Evolutionary conservation across 1,140 invertebrate genomes (phyloP).

Genomic region (Heliothis subflexa): DNA sequence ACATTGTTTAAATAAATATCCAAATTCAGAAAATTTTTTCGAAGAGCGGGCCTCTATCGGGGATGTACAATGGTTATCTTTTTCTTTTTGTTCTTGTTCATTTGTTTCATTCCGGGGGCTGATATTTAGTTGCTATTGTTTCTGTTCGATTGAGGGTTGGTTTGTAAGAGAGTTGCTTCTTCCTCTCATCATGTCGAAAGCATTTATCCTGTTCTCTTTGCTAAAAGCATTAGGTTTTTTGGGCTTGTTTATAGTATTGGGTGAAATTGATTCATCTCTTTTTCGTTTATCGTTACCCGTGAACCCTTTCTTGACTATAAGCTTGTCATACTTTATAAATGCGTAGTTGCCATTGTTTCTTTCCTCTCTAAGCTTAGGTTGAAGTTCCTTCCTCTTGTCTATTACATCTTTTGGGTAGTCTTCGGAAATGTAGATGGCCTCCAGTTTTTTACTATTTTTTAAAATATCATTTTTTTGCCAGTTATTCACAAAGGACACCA

Average conservation of each 20-base stretch:
- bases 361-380: conserved; percentile 53
- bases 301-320: conserved; percentile 54
- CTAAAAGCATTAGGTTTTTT: conserved; percentile 49
- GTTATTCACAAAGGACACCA: conserved; percentile 49
- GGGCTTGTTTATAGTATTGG: conserved; percentile 47
- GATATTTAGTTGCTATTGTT: conserved; percentile 52
- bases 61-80: no score
- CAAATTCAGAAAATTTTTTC: no score
- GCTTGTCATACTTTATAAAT: conserved; percentile 58
- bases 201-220: conserved; percentile 52
- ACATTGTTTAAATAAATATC: no score
- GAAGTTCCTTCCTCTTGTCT: conserved; percentile 50
- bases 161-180: conserved; percentile 48
- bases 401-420: conserved; percentile 55
- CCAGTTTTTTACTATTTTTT: conserved; percentile 53
- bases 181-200: conserved; percentile 54
- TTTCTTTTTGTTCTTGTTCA: conserved; percentile 47
- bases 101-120: conserved; percentile 53
- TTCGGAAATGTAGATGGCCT: conserved; percentile 51
- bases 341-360: conserved; percentile 57
- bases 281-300: conserved; percentile 50
- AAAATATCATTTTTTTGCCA: conserved; percentile 54
- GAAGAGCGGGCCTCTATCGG: no score
- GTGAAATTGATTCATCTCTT: conserved; percentile 45
- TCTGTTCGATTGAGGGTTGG: conserved; percentile 36